Conservation (phyloP, 2,888 invertebrate genomes). For the Leucoma salicis region DNA sequence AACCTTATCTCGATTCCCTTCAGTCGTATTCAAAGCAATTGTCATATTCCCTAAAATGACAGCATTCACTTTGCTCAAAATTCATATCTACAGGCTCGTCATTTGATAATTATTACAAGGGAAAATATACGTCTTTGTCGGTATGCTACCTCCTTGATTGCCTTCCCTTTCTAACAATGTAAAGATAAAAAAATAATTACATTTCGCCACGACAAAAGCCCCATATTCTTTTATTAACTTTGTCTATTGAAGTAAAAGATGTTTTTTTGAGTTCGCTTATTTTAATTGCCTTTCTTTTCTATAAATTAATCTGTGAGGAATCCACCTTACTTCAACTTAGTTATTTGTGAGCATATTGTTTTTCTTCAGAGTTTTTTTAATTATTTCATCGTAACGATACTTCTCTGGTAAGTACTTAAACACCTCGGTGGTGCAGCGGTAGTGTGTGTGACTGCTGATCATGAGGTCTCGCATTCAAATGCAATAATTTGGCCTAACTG, state of each 20-base stretch:
- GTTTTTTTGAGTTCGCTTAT: slow-evolving; percentile 9
- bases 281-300: slow-evolving; percentile 23
- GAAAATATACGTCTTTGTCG: background rate
- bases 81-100: background rate
- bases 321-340: too few relatives aligned
- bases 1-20: background rate
- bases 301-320: slow-evolving; percentile 16
- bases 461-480: too few relatives aligned
- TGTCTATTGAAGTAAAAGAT: slow-evolving; percentile 6
- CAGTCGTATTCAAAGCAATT: background rate
- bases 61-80: background rate
- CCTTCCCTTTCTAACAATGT: background rate
- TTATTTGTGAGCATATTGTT: too few relatives aligned
- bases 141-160: background rate
- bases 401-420: too few relatives aligned
- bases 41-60: background rate
- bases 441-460: too few relatives aligned
- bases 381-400: too few relatives aligned
- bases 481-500: too few relatives aligned
- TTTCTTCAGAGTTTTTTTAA: too few relatives aligned
- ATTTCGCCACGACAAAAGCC: slow-evolving; percentile 25
- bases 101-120: background rate
- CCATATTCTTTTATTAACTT: slow-evolving; percentile 30
- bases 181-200: slow-evolving; percentile 34
- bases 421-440: too few relatives aligned